Evolutionary conservation across 2,888 invertebrate species (phyloP), one percentile per base, ranked within the genome.

Genomic region (Aromia moschata): DNA sequence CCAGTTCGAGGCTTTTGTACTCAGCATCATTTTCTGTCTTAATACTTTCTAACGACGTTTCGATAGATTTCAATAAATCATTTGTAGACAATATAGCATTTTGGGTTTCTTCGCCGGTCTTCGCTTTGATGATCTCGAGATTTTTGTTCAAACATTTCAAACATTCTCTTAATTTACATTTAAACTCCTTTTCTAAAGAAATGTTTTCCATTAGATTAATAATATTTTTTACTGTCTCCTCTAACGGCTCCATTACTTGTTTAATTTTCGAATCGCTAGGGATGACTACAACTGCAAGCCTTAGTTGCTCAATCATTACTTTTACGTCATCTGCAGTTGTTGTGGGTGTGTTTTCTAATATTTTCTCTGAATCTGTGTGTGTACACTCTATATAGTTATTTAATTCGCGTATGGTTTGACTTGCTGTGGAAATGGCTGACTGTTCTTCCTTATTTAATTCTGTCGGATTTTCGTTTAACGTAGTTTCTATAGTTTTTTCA

Each of bases 121-220:
- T 65, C 5, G 56, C 33, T 58, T 66, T 64, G 4, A 58, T 31
- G 17, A 41, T 44, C 20, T 47, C 58, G 4, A 67, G 16, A 14
- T 53, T 55, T 14, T 60, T 46, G 33, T 58, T 49, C 1, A 68
- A 38, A 4, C 54, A 56, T 36, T 56, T 62, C 2, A 70, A 14
- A 1, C 61, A 56, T 37, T 47, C 55, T 20, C 57, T 58, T 2
- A 70, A 53, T 46, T 59, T 65, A 3, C 65, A 52, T 52, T 70
- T 69, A 44, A 65, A 64, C 31, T 68, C 68, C 33, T 65, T 63
- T 33, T 68, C 65, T 9, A 60, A 31, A 4, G 75, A 72, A 43
- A 79, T 75, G 30, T 73, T 72, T 64, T 80, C 80, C 47, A 79
- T 70, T 33, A 80, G 60, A 67, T 80, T 80, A 3, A 80, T 74